phyloP scores from a whole-genome alignment of 2,888 invertebrate genomes.

The Athetis lepigone region DNA sequence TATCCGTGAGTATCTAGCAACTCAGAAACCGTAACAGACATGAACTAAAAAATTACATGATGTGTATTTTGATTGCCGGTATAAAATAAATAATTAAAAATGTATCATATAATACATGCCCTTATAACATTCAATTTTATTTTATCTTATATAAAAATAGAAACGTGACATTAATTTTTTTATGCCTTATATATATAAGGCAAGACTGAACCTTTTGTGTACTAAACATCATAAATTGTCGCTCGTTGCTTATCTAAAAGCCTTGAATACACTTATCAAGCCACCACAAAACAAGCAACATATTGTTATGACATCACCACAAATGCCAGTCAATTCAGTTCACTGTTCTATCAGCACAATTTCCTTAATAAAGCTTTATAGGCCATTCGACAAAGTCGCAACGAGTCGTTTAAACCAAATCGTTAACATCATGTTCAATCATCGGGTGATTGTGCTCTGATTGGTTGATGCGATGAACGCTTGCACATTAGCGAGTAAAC shows the following conservation, averaged over 20 bases:
- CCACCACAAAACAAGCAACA: slow-evolving; percentile 1
- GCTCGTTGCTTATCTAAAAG: neutral
- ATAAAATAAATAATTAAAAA: no score
- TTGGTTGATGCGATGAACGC: slow-evolving; percentile 57
- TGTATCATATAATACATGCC: no score
- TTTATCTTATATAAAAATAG: no score
- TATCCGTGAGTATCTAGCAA: no score
- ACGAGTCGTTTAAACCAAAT: slow-evolving; percentile 53
- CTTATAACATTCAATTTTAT: no score
- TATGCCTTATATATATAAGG: no score
- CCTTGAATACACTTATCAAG: neutral
- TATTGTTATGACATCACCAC: slow-evolving; percentile 35
- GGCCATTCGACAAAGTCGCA: slow-evolving; percentile 52
- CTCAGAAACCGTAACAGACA: no score
- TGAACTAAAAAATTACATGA: no score
- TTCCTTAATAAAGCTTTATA: slow-evolving; percentile 56
- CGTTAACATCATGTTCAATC: slow-evolving; percentile 61
- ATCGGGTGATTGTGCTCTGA: slow-evolving; percentile 63
- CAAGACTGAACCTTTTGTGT: no score
- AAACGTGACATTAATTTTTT: no score
- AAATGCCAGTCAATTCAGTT: slow-evolving; percentile 49
- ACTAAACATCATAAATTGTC: no score
- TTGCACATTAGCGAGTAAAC: slow-evolving; percentile 53
- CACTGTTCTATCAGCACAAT: slow-evolving; percentile 51
- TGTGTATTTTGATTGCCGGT: no score